Percentiles rank a stretch among this genome's conserved stretches.
Evolutionary conservation across 1,140 invertebrate species (phyloP).

Genomic region (Ectropis grisescens): DNA sequence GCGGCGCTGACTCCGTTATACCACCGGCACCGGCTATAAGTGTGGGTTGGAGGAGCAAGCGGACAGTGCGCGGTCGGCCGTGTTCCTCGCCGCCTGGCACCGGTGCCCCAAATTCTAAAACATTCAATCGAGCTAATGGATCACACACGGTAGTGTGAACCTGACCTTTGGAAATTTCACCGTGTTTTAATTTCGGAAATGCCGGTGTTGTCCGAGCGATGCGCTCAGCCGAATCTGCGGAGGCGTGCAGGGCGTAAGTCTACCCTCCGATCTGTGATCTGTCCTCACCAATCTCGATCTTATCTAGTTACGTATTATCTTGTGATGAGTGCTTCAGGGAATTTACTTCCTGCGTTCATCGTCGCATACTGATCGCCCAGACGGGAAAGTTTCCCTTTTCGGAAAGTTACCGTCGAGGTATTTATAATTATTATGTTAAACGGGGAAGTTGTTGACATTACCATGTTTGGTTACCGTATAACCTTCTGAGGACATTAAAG

Average conservation of each 20-base stretch:
- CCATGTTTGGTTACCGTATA: slow-evolving; percentile 12
- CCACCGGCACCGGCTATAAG: slow-evolving; percentile 35
- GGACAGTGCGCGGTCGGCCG: slow-evolving; percentile 58
- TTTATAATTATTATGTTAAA: slow-evolving; percentile 8
- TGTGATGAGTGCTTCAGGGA: slow-evolving; percentile 9
- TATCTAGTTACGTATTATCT: slow-evolving; percentile 9
- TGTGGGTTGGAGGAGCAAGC: slow-evolving; percentile 31
- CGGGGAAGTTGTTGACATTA: slow-evolving; percentile 15
- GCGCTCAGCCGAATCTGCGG: slow-evolving; percentile 31
- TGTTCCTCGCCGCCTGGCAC: slow-evolving; percentile 50
- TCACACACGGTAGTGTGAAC: slow-evolving; percentile 31
- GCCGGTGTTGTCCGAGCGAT: slow-evolving; percentile 46
- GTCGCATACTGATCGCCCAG: slow-evolving; percentile 19
- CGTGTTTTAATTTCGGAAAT: slow-evolving; percentile 19
- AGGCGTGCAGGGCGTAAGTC: slow-evolving; percentile 44
- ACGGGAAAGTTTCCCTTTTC: slow-evolving; percentile 19
- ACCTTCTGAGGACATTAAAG: slow-evolving; percentile 12
- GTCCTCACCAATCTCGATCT: slow-evolving; percentile 12
- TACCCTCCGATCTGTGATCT: slow-evolving; percentile 11
- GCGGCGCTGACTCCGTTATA: slow-evolving; percentile 23
- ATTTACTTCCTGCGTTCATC: slow-evolving; percentile 18
- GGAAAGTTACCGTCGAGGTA: slow-evolving; percentile 7
- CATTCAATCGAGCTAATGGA: slow-evolving; percentile 24
- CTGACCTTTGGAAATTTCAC: slow-evolving; percentile 21
- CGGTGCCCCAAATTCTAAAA: slow-evolving; percentile 26